Evolutionary conservation across 2,113 vertebrate genomes (phyloP).

Genomic region (Gorsachius goisagi): DNA sequence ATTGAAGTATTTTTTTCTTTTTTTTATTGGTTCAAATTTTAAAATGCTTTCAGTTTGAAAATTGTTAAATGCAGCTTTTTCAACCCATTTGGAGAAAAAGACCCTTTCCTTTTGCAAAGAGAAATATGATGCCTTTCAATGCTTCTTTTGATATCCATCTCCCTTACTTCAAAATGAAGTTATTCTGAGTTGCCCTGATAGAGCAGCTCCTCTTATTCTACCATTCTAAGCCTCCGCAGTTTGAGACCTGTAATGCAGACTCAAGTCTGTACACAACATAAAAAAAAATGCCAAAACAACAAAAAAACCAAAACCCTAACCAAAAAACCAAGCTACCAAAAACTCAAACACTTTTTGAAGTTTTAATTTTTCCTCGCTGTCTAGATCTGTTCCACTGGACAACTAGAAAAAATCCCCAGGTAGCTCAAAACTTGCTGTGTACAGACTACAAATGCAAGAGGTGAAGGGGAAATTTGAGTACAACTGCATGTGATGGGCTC

Average conservation of each 20-base stretch:
- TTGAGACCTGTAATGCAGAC: background rate
- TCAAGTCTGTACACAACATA: background rate
- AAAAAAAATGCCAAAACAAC: background rate
- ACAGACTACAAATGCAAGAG: background rate
- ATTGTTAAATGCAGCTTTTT: background rate
- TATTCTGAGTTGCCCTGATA: background rate
- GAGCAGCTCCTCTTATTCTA: background rate
- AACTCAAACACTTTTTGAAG: background rate
- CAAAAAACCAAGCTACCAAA: too few relatives aligned
- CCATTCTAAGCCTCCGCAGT: background rate
- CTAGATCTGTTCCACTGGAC: background rate
- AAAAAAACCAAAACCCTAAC: background rate
- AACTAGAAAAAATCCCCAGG: background rate
- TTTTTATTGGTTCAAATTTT: background rate
- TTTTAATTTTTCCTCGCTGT: background rate
- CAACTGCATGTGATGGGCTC: background rate
- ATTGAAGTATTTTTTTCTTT: background rate
- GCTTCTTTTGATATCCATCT: background rate
- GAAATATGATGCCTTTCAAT: background rate
- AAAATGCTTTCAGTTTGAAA: background rate
- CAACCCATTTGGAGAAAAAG: background rate
- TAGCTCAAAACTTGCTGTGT: background rate
- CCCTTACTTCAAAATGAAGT: background rate
- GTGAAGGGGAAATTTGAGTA: background rate
- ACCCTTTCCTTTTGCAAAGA: background rate